Base-by-base conservation (phyloP, 2,888 invertebrate genomes). In the Agrotis segetum region DNA sequence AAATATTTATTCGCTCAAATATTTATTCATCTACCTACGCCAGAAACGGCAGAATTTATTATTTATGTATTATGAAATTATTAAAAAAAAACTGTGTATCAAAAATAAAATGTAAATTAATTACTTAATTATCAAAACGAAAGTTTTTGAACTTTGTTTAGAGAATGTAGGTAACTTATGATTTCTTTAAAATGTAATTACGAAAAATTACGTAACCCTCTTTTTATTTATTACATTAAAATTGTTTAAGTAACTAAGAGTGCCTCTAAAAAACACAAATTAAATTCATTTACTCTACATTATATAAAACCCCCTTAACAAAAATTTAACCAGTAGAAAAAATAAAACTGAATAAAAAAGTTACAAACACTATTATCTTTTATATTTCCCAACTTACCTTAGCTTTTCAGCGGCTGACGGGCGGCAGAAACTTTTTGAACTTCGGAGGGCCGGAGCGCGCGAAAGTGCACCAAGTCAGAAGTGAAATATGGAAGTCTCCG, bases 391-490 rank as follows among this genome's bases (percentile, higher is more conserved):
- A 72, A 87, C 91, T 81, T 87, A 91, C 91, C 90, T 89, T 63
- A 67, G 59, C 21, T 80, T 77, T 77, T 72, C 79, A 75, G 67
- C 79, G 79, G 67, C 68, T 59, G 74, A 73, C 84, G 81, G 81
- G 58, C 67, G 40, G 24, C 67, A 49, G 70, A 83, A 90, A 90
- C 88, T 90, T 89, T 89, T 87, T 76, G 72, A 87, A 86, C 84
- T 87, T 87, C 82, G 73, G 69, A 82, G 63, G 82, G 76, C 79
- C 78, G 82, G 78, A 71, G 82, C 78, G 89, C 91, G 90, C 91
- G 88, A 90, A 91, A 91, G 87, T 92, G 94, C 93, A 94, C 91
- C 93, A 90, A 91, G 90, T 90, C 87, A 88, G 79, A 88, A 93
- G 88, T 92, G 92, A 83, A 82, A 74, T 64, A 53, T 68, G 69